A percentile compares a stretch with the other conserved stretches of the same genome.
Evolutionary conservation across 1,140 invertebrate genomes (phyloP).

Genomic region (Zelostemma sp.): DNA sequence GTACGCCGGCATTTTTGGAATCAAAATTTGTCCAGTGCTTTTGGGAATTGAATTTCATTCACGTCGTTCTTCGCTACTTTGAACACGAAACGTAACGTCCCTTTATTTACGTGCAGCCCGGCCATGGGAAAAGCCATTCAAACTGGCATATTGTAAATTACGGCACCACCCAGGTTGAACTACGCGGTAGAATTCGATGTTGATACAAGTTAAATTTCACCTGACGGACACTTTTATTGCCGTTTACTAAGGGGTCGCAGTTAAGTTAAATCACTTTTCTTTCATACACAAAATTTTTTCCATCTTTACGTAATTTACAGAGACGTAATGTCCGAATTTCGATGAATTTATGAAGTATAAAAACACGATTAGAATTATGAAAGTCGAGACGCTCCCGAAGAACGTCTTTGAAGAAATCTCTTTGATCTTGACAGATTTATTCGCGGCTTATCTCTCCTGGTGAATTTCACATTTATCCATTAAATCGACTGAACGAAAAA

Average conservation of each 20-base stretch:
- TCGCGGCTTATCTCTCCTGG: background rate
- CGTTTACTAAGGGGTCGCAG: background rate
- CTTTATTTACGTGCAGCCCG: background rate
- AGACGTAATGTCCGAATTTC: background rate
- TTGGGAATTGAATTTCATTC: background rate
- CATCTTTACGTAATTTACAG: background rate
- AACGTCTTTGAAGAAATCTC: conserved; percentile 22
- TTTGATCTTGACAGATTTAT: conserved; percentile 37
- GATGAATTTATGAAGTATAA: conserved; percentile 5
- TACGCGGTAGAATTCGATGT: background rate
- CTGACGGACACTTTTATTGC: background rate
- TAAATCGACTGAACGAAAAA: conserved; percentile 2
- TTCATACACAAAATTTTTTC: no score
- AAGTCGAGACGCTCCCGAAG: conserved; percentile 14
- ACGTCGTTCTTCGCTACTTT: background rate
- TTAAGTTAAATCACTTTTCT: background rate
- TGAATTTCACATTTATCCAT: conserved; percentile 24
- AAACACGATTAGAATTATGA: conserved; percentile 11
- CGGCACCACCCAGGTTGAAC: background rate
- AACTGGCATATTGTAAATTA: background rate
- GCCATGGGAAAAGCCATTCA: background rate
- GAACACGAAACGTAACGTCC: background rate
- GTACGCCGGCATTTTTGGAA: no score
- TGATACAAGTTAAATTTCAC: background rate
- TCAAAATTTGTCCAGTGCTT: no score